Conservation (phyloP, 2,113 vertebrate species). For the Brienomyrus brachyistius region DNA sequence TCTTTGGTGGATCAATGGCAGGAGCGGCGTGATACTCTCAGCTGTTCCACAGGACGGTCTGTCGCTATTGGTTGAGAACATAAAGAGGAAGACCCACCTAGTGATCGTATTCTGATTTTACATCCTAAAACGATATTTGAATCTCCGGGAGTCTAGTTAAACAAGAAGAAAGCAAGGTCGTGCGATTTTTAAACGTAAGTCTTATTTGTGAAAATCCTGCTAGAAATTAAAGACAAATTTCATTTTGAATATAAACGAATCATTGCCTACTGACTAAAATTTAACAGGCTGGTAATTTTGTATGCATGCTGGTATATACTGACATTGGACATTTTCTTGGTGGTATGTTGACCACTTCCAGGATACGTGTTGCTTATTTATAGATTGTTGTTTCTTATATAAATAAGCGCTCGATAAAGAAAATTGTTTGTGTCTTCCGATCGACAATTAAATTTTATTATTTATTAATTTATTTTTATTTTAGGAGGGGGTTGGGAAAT, state of each 20-base stretch:
- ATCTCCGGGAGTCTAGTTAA: constrained; percentile 37
- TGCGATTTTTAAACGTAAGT: constrained; percentile 51
- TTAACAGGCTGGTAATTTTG: not conserved
- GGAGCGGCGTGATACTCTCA: constrained; percentile 45
- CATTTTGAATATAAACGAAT: not conserved
- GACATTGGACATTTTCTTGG: not conserved
- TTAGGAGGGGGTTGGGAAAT: not conserved
- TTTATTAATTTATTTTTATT: not conserved
- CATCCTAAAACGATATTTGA: constrained; percentile 47
- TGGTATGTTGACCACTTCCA: not conserved
- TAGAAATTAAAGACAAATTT: not conserved
- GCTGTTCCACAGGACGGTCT: constrained; percentile 46
- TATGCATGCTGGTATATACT: not conserved
- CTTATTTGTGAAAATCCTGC: not conserved
- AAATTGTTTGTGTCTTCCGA: not conserved
- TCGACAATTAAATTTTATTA: not conserved
- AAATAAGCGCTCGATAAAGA: not conserved
- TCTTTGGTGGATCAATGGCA: constrained; percentile 48
- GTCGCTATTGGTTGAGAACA: constrained; percentile 59
- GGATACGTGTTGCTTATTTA: not conserved
- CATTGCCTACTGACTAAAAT: not conserved
- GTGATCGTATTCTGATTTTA: constrained; percentile 52
- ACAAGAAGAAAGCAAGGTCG: constrained; percentile 49
- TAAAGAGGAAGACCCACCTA: constrained; percentile 57
- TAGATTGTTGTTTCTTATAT: not conserved